Base-by-base conservation (phyloP, 2,113 vertebrate species). In the Bufo gargarizans region DNA sequence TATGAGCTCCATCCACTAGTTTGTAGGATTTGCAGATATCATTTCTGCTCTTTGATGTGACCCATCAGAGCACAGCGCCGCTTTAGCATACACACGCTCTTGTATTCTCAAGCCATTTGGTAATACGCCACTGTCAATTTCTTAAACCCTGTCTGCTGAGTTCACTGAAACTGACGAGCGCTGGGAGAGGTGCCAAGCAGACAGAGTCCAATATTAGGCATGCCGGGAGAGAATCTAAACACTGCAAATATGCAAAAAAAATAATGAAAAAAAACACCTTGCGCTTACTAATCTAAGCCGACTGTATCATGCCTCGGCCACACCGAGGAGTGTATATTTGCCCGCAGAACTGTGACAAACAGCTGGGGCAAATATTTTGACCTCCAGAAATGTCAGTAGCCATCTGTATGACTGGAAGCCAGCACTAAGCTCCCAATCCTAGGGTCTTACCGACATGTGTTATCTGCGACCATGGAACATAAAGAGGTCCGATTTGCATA, bases 141-240 rank as follows among this genome's bases (percentile, higher is more conserved):
- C 77, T 72, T 56, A 82, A 88, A 63, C 50, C 43, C 59, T 61
- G 19, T 88, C 80, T 80, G 63, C 61, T 33, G 86, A 82, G 56
- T 88, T 74, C 79, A 88, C 43, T 43, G 77, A 82, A 82, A 88
- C 58, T 82, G 79, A 88, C 45, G 71, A 63, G 69, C 8, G 56
- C 80, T 17, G 69, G 86, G 86, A 83, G 55, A 83, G 12, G 10
- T 77, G 86, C 79, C 86, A 88, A 61, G 50, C 20, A 77, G 81
- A 56, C 86, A 50, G 33, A 77, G 56, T 50, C 55, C 56, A 82
- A 43, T 59, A 61, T 49, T 45, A 56, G 77, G 77, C 55, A 33
- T 56, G 50, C 77, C 63, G 63, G 56, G 55, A 88, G 78, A 43
- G 33, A 81, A 71, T 49, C 33, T 22, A 72, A 77, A 88, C 69